A percentile compares a stretch with the other conserved stretches of the same genome.
Evolutionary conservation across 92 coral and sea anemone species (phyloP).

Genomic region (Paramuricea clavata): DNA sequence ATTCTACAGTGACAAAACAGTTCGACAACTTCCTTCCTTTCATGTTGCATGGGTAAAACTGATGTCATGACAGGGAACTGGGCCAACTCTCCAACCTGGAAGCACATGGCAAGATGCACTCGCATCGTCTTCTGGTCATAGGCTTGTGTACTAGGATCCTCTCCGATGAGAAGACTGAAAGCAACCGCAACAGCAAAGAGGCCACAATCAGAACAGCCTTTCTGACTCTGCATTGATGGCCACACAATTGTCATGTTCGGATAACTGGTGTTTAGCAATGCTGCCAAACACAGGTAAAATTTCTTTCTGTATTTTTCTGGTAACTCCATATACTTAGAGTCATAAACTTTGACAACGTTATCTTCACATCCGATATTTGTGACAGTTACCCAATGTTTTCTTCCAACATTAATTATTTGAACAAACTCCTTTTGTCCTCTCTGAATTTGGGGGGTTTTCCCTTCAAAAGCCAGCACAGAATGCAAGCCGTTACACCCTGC

Average conservation of each 20-base stretch:
- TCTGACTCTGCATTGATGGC: constrained; percentile 9
- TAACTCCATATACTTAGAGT: not conserved
- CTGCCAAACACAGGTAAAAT: not conserved
- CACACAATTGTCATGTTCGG: not conserved
- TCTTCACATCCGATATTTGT: constrained; percentile 1
- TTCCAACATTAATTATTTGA: constrained; percentile 1
- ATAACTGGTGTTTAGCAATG: not conserved
- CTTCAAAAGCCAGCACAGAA: constrained; percentile 4
- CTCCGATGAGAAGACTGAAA: not conserved
- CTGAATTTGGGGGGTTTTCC: not conserved
- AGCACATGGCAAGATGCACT: constrained; percentile 4
- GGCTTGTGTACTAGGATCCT: not conserved
- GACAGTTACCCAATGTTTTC: constrained; percentile 20
- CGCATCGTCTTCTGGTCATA: not conserved
- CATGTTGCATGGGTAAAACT: not conserved
- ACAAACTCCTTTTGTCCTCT: constrained; percentile 3
- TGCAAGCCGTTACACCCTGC: not conserved
- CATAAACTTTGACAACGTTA: constrained; percentile 1
- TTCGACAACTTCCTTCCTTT: not conserved
- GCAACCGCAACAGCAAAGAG: constrained; percentile 10
- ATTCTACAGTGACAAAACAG: constrained; percentile 18
- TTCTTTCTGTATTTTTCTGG: not conserved
- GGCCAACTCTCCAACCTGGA: not conserved
- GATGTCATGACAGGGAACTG: not conserved
- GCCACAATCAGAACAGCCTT: constrained; percentile 23